A percentile compares a stretch with the other conserved stretches of the same genome.
phyloP scores from a whole-genome alignment of 2,113 vertebrate genomes.

The Isichthys henryi region DNA sequence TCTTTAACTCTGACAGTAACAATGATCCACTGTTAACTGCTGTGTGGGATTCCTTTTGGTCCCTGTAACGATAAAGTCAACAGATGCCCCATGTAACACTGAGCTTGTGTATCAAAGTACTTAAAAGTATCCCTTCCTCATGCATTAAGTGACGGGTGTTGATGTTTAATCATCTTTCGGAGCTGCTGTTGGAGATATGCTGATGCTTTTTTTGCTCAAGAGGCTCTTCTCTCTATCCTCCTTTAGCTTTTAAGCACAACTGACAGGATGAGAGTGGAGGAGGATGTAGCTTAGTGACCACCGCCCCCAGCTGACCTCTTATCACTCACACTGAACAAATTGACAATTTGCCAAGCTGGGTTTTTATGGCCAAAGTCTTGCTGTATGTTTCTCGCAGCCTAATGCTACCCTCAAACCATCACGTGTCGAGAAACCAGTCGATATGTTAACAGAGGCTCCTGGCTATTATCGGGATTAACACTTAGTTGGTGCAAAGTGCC shows the following conservation, averaged over 20 bases:
- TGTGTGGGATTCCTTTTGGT: neutral
- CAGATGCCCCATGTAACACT: neutral
- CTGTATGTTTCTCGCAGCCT: neutral
- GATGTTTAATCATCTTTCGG: constrained; percentile 20
- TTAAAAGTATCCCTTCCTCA: neutral
- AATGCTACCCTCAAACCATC: neutral
- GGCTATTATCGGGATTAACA: neutral
- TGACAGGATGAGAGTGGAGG: constrained; percentile 22
- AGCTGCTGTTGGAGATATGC: neutral
- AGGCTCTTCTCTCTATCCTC: neutral
- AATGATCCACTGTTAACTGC: neutral
- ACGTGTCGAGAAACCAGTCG: neutral
- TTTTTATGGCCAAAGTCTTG: neutral
- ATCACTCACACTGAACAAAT: neutral
- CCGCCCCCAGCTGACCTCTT: neutral
- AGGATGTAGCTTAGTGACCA: neutral
- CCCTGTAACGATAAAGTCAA: neutral
- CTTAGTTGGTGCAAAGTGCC: neutral
- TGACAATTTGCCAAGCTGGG: neutral
- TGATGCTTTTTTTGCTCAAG: neutral
- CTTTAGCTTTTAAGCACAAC: constrained; percentile 30
- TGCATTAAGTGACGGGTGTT: neutral
- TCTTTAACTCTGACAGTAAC: neutral
- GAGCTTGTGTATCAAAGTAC: neutral
- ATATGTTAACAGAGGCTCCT: neutral